Conservation (phyloP, 2,888 invertebrate genomes). For the Eugnorisma glareosa region DNA sequence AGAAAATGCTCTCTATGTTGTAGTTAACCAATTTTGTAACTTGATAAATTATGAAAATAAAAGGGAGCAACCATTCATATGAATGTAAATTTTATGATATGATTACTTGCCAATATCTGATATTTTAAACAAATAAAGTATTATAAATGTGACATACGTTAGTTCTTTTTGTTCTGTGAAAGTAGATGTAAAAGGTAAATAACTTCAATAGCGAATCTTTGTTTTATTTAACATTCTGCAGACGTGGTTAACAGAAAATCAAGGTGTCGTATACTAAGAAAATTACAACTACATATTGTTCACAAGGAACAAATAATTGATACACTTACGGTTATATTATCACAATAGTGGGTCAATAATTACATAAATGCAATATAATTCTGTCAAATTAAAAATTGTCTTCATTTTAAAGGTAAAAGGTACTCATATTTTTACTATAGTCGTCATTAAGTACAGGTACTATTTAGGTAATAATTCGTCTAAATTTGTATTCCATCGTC, state of each 20-base stretch:
- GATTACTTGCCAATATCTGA: constrained; percentile 58
- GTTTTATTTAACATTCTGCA: constrained; percentile 64
- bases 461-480: constrained; percentile 16
- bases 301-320: constrained; percentile 66
- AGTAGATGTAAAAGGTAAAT: constrained; percentile 59
- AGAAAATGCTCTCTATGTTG: constrained; percentile 63
- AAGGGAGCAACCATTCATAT: constrained; percentile 57
- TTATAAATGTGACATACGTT: constrained; percentile 50
- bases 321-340: constrained; percentile 79
- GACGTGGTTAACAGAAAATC: constrained; percentile 56
- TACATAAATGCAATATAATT: constrained; percentile 81
- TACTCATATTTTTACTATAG: constrained; percentile 54
- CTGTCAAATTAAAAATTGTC: constrained; percentile 66
- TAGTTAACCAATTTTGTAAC: constrained; percentile 46
- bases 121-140: constrained; percentile 61
- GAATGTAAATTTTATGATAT: constrained; percentile 48
- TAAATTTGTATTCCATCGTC: constrained; percentile 48
- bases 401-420: constrained; percentile 68
- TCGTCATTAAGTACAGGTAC: constrained; percentile 23
- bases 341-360: constrained; percentile 79
- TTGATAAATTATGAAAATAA: constrained; percentile 47
- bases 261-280: constrained; percentile 30
- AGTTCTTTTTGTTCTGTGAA: constrained; percentile 44
- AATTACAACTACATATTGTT: constrained; percentile 44
- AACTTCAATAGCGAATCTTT: constrained; percentile 52